phyloP scores from a whole-genome alignment of 2,888 invertebrate genomes.

The Eupithecia centaureata region DNA sequence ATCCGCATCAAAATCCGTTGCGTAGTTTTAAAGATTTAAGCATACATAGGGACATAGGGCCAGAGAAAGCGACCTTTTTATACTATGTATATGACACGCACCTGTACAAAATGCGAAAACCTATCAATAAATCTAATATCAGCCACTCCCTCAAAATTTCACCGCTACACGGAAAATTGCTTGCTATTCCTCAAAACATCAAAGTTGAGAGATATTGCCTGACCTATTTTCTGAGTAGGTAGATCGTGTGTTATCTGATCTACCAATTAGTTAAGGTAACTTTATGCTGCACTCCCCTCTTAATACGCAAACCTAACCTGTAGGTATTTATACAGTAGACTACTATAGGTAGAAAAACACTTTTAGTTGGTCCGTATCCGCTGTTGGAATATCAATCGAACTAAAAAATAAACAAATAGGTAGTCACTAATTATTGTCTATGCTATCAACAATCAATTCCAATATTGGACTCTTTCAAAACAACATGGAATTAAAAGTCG shows the following conservation, averaged over 20 bases:
- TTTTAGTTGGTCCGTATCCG: not conserved
- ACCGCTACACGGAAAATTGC: conserved; percentile 11
- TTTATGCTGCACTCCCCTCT: conserved; percentile 21
- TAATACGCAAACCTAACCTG: conserved; percentile 11
- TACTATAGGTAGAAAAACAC: not conserved
- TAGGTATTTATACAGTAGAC: not conserved
- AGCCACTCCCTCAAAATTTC: conserved; percentile 9
- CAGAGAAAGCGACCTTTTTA: no score
- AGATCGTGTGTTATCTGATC: conserved; percentile 26
- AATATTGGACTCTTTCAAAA: not conserved
- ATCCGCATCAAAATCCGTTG: no score
- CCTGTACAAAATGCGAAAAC: conserved; percentile 4
- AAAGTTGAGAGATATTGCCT: conserved; percentile 22
- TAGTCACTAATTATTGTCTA: not conserved
- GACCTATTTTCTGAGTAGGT: conserved; percentile 24
- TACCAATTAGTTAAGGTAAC: conserved; percentile 39
- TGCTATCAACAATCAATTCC: not conserved
- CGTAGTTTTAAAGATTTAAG: no score
- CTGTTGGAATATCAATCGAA: not conserved
- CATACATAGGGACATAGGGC: no score
- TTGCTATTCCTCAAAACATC: conserved; percentile 23
- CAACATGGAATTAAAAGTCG: not conserved
- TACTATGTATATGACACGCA: no score
- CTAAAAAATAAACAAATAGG: not conserved
- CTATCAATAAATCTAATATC: conserved; percentile 6